Evolutionary conservation across 2,888 invertebrate genomes (phyloP).

Genomic region (Nephrotoma appendiculata): DNA sequence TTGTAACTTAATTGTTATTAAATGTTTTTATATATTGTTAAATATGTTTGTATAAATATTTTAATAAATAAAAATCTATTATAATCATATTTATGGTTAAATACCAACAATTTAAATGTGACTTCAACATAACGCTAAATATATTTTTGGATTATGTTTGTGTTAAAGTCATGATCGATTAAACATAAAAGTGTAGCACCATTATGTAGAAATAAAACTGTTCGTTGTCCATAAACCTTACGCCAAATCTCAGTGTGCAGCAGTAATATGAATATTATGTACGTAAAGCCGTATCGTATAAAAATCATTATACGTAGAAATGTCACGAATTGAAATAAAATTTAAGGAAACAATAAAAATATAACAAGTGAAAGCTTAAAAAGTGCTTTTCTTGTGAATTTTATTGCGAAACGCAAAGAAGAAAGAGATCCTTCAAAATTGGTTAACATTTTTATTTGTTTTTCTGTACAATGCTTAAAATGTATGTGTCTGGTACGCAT

Average conservation of each 20-base stretch:
- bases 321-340: not conserved
- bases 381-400: not conserved
- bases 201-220: not conserved
- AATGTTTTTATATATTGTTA: too few species aligned
- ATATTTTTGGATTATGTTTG: not conserved
- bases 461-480: not conserved
- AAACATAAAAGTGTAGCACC: not conserved
- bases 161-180: not conserved
- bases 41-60: too few species aligned
- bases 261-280: not conserved
- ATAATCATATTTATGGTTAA: too few species aligned
- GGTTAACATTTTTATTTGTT: not conserved
- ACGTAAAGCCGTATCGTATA: not conserved
- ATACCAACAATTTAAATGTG: too few species aligned
- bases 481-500: not conserved
- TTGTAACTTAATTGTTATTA: too few species aligned
- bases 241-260: not conserved
- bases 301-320: not conserved
- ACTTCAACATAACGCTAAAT: not conserved
- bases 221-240: not conserved
- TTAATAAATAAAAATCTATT: too few species aligned
- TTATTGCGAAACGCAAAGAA: not conserved
- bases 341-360: not conserved
- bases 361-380: not conserved
- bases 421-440: not conserved